Base-by-base conservation (phyloP, 1,140 invertebrate species). In the Rhynchophorus ferrugineus region DNA sequence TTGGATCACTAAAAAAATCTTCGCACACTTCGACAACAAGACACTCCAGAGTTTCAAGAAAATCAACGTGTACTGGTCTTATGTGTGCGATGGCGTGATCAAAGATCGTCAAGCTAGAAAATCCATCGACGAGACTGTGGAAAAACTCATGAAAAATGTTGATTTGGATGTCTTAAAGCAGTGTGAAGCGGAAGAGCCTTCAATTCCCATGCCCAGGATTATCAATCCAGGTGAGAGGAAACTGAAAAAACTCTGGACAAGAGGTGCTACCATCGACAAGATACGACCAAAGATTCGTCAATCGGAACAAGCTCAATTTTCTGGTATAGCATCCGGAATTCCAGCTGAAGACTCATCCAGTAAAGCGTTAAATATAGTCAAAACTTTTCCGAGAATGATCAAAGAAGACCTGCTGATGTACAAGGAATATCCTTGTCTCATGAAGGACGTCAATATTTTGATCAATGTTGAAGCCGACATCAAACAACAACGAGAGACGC, bases 1-100 rank as follows among this genome's bases (percentile, higher is more conserved):
- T 17, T 56, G 57, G 54, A 51, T 59, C 0, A 54, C 58, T 0
- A 61, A 61, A 36, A 61, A 57, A 45, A 61, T 61, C 11, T 52
- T 61, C 13, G 21, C 38, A 13, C 47, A 59, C 37, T 45, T 61
- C 3, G 57, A 59, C 50, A 16, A 48, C 9, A 58, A 59, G 54
- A 50, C 48, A 2, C 36, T 61, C n/a, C 21, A 21, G 3, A 39
- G 39, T 24, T 8, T 58, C 11, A 61, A 61, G 38, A 52, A 56
- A 46, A 49, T 61, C 13, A 56, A 58, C 42, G n/a, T 3, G 5
- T 56, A 56, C 22, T 61, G 59, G 59, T 37, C 56, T 1, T 56
- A 49, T 24, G 53, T 34, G 9, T 36, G 50, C 8, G 36, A 49
- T 14, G 48, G 54, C 2, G 11, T 61, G 3, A n/a, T 56, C n/a